Evolutionary conservation across 1,140 invertebrate genomes (phyloP).

Genomic region (Drosophila oshimai): DNA sequence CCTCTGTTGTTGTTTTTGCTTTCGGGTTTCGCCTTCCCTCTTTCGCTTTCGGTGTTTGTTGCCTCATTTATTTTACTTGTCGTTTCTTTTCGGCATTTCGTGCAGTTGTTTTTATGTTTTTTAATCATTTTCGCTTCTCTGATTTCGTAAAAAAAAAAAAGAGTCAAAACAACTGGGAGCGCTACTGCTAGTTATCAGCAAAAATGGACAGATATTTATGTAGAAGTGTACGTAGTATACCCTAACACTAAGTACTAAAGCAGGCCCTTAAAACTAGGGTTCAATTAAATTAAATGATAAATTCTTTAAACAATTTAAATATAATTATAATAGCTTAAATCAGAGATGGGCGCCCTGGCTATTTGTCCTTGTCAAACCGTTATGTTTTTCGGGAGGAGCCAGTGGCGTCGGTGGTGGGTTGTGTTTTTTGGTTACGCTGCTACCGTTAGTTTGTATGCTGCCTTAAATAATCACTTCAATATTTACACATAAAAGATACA

Average conservation of each 20-base stretch:
- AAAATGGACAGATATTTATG: constrained; percentile 12
- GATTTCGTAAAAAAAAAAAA: constrained; percentile 45
- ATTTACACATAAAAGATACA: too few relatives aligned
- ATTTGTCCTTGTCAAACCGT: too few relatives aligned
- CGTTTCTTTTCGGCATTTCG: constrained; percentile 35
- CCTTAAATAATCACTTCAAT: too few relatives aligned
- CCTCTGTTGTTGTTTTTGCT: constrained; percentile 48
- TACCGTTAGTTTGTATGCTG: too few relatives aligned
- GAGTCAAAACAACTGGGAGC: constrained; percentile 10
- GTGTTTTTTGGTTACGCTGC: too few relatives aligned
- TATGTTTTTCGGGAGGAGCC: too few relatives aligned
- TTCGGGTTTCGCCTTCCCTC: constrained; percentile 40
- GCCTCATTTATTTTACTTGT: constrained; percentile 73
- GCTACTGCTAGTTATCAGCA: constrained; percentile 20
- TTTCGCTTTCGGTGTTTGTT: constrained; percentile 54
- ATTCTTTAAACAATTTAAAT: too few relatives aligned
- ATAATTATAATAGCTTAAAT: too few relatives aligned
- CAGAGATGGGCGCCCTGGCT: too few relatives aligned
- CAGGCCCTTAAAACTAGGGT: neutral
- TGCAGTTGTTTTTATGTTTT: constrained; percentile 50
- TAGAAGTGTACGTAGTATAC: constrained; percentile 1
- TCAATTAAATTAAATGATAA: neutral
- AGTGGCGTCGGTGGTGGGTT: too few relatives aligned
- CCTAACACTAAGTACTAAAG: neutral
- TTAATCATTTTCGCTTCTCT: constrained; percentile 62